Evolutionary conservation across 2,888 invertebrate species (phyloP).

Genomic region (Acanthosoma haemorrhoidale): DNA sequence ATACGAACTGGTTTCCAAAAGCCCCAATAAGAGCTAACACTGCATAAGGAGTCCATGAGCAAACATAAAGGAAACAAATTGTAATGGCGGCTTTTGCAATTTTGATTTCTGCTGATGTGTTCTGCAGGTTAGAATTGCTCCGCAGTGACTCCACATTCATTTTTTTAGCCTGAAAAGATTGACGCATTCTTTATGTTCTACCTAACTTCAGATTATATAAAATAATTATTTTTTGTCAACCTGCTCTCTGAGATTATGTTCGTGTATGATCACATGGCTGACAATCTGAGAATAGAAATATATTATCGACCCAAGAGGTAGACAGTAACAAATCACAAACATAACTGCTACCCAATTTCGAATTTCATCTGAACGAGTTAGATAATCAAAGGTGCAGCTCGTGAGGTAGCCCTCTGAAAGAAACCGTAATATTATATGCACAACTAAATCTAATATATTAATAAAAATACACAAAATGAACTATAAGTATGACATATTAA

Average conservation of each 20-base stretch:
- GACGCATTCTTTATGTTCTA: neutral
- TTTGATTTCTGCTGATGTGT: constrained; percentile 71
- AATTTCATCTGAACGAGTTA: constrained; percentile 72
- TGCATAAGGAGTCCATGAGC: constrained; percentile 88
- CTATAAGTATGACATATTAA: too few species aligned
- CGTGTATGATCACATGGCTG: constrained; percentile 79
- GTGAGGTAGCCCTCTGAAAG: constrained; percentile 84
- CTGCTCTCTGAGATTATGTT: constrained; percentile 70
- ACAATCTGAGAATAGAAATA: constrained; percentile 83
- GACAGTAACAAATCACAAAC: constrained; percentile 69
- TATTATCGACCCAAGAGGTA: constrained; percentile 70
- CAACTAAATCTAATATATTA: too few species aligned
- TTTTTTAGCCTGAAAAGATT: constrained; percentile 63
- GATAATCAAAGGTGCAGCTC: constrained; percentile 75
- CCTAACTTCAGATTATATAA: neutral
- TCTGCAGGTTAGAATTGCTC: constrained; percentile 60
- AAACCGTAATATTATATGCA: too few species aligned
- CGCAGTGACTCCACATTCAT: constrained; percentile 85
- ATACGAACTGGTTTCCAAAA: constrained; percentile 63
- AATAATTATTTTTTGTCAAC: constrained; percentile 43
- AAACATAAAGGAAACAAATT: constrained; percentile 75
- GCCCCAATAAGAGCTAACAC: constrained; percentile 74
- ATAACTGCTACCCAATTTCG: constrained; percentile 70
- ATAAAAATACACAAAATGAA: too few species aligned
- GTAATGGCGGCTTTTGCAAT: constrained; percentile 86